Base-by-base conservation (phyloP, 1,140 invertebrate species). In the Leptinotarsa texana region DNA sequence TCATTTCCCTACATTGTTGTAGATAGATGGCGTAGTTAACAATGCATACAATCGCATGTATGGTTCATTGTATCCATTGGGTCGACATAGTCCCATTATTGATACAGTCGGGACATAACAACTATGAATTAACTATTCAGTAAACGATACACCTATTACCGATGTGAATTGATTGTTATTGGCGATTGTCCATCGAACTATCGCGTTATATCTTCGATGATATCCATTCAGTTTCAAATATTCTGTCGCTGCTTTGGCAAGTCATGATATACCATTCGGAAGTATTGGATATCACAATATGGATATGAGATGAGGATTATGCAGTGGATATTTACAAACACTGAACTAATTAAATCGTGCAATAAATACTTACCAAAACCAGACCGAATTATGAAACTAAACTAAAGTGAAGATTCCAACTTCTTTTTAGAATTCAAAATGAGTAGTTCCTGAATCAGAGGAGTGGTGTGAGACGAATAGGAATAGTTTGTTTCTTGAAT, bases 41-140 rank as follows among this genome's bases (percentile, higher is more conserved):
- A 82, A 82, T 80, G 79, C 79, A 78, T 78, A 82, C 81, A 82
- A 82, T 82, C 80, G 79, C 81, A 81, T 82, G 80, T 81, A 78
- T 81, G 80, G 47, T 68, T 63, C 74, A 82, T 81, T 82, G 80
- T 82, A 74, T 77, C 75, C 75, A 80, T 80, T 80, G 78, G 78
- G 74, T 69, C 70, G 78, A 75, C 74, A 79, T 74, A 77, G 75
- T 77, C 75, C 71, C 65, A 82, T 77, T 80, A 80, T 82, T 82
- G 80, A 82, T 82, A 82, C 78, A 78, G 74, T 76, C 74, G 80
- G 80, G 81, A 78, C 80, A 79, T 80, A 82, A 81, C 81, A 77
- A 78, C 77, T 77, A 82, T 82, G 80, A 80, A 82, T 82, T 82
- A 82, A 82, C 81, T 82, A 82, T 82, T 82, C 81, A 80, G 81